Conservation (phyloP, 92 coral and sea anemone species). For the Scolanthus callimorphus region DNA sequence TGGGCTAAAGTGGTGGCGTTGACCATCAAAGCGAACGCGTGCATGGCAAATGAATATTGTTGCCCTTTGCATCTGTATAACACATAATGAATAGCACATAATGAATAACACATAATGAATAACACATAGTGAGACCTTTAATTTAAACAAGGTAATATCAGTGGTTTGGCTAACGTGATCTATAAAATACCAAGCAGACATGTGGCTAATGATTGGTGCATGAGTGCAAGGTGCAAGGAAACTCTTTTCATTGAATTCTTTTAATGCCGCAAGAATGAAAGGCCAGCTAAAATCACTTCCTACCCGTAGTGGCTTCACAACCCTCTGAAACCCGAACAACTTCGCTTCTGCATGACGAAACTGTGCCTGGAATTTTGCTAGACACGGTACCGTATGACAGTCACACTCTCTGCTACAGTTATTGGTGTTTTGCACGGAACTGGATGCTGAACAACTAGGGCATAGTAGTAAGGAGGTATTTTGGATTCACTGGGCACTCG, state of each 20-base stretch:
- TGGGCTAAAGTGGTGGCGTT: not conserved
- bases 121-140: too few relatives aligned
- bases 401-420: constrained; percentile 42
- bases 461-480: constrained; percentile 23
- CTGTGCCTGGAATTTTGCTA: constrained; percentile 11
- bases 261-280: constrained; percentile 18
- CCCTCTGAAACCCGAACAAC: constrained; percentile 10
- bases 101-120: too few relatives aligned
- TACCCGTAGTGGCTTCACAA: constrained; percentile 12
- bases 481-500: not conserved
- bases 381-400: constrained; percentile 11
- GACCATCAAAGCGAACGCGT: constrained; percentile 6
- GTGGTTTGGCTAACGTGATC: too few relatives aligned
- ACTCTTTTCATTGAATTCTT: constrained; percentile 28
- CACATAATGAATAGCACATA: too few relatives aligned
- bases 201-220: constrained; percentile 28
- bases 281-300: constrained; percentile 31
- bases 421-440: constrained; percentile 19
- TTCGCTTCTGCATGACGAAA: constrained; percentile 18
- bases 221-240: constrained; percentile 9
- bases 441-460: constrained; percentile 32
- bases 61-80: constrained; percentile 4
- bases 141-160: too few relatives aligned
- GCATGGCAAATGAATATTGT: constrained; percentile 3
- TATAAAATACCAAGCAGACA: too few relatives aligned